A percentile compares a stretch with the other conserved stretches of the same genome.
Evolutionary conservation across 2,797 vertebrate species (phyloP).

Genomic region (Enteromius argenteus): DNA sequence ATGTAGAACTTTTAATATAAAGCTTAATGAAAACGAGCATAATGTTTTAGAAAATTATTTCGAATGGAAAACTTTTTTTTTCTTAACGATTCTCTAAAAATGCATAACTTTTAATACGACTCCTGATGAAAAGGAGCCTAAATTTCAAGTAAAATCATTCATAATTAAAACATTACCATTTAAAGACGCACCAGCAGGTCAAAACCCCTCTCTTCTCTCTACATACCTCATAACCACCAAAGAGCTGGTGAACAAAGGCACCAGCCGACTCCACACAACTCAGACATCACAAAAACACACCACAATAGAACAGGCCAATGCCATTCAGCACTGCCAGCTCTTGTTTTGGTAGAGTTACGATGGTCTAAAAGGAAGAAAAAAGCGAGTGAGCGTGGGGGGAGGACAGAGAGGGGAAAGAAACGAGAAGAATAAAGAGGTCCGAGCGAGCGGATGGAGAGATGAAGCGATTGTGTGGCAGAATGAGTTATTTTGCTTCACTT

Average conservation of each 20-base stretch:
- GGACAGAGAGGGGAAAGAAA: conserved; percentile 59
- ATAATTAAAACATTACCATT: background rate
- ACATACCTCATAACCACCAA: conserved; percentile 60
- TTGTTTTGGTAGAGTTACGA: conserved; percentile 79
- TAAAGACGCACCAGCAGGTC: background rate
- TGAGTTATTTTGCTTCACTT: conserved; percentile 85
- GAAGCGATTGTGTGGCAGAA: conserved; percentile 80
- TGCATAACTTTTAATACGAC: conserved; percentile 48
- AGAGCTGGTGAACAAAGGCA: conserved; percentile 71
- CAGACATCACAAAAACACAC: conserved; percentile 73
- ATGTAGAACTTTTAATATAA: too few species aligned
- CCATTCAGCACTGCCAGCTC: conserved; percentile 75
- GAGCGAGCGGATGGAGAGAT: conserved; percentile 76
- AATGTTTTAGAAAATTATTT: background rate
- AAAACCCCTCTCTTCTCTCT: conserved; percentile 19
- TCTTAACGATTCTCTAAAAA: background rate
- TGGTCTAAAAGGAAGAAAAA: conserved; percentile 62
- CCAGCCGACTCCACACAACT: conserved; percentile 72
- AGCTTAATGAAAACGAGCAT: background rate
- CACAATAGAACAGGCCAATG: conserved; percentile 79
- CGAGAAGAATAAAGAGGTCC: conserved; percentile 75
- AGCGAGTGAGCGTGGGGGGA: conserved; percentile 62
- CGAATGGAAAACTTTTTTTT: background rate
- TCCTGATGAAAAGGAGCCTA: background rate
- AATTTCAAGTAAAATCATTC: background rate